phyloP scores from a whole-genome alignment of 30 jellyfish, hydroid and myxozoan species.

The Clytia hemisphaerica region DNA sequence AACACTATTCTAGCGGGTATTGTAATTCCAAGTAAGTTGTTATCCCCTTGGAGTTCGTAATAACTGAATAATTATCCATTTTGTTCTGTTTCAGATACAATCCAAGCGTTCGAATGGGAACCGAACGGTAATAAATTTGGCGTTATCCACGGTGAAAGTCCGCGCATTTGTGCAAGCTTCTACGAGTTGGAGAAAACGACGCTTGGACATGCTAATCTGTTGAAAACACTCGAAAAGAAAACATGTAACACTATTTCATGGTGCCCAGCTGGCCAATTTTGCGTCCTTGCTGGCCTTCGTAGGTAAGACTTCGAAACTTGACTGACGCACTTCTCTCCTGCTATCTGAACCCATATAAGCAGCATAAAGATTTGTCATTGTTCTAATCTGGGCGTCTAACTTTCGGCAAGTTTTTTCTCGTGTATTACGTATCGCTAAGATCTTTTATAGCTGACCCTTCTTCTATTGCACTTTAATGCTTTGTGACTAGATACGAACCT shows the following conservation, averaged over 20 bases:
- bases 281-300: slow-evolving; percentile 88
- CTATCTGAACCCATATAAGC: no score
- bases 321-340: slow-evolving; percentile 1
- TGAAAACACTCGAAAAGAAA: slow-evolving; percentile 68
- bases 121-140: slow-evolving; percentile 93
- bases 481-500: no score
- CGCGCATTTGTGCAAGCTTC: slow-evolving; percentile 75
- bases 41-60: no score
- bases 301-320: slow-evolving; percentile 38
- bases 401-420: not conserved
- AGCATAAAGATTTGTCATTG: no score
- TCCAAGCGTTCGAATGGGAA: slow-evolving; percentile 90
- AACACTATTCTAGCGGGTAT: no score
- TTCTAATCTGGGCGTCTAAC: no score
- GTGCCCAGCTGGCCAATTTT: slow-evolving; percentile 97
- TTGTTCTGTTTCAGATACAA: slow-evolving; percentile 37
- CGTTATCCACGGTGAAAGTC: slow-evolving; percentile 91
- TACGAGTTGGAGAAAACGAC: slow-evolving; percentile 69
- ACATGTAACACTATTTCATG: slow-evolving; percentile 84
- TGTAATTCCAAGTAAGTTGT: no score
- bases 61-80: not conserved
- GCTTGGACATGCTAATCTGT: slow-evolving; percentile 70
- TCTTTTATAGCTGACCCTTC: not conserved
- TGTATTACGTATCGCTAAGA: not conserved
- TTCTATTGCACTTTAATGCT: not conserved